phyloP scores from a whole-genome alignment of 2,797 vertebrate genomes.

The Lophura swinhoii region DNA sequence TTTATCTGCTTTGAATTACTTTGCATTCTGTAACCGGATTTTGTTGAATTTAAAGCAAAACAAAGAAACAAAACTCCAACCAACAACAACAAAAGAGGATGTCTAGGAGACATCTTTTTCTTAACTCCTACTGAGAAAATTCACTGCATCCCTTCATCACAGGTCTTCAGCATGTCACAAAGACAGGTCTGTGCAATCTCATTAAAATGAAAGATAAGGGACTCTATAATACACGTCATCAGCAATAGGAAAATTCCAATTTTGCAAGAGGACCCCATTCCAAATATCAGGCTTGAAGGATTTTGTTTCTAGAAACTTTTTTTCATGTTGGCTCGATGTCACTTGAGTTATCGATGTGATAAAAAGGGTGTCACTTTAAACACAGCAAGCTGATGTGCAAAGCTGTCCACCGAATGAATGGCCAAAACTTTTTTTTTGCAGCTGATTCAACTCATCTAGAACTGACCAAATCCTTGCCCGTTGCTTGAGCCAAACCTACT shows the following conservation, averaged over 20 bases:
- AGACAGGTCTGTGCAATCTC: conserved; percentile 47
- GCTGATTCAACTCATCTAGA: not conserved
- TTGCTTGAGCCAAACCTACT: not conserved
- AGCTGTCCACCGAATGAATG: not conserved
- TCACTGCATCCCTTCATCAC: conserved; percentile 57
- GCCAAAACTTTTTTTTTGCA: conserved; percentile 1
- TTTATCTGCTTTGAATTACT: conserved; percentile 1
- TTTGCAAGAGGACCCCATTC: conserved; percentile 52
- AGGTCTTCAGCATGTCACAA: conserved; percentile 31
- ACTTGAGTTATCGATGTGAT: not conserved
- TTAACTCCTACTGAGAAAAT: conserved; percentile 45
- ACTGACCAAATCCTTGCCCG: not conserved
- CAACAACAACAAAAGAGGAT: not conserved
- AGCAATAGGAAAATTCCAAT: conserved; percentile 49
- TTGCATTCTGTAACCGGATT: not conserved
- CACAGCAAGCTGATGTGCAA: conserved; percentile 37
- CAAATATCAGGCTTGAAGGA: conserved; percentile 67
- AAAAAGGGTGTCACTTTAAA: conserved; percentile 60
- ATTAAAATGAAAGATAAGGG: conserved; percentile 64
- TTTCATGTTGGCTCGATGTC: conserved; percentile 60
- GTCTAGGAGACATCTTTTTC: conserved; percentile 1
- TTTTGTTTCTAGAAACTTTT: conserved; percentile 68
- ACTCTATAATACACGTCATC: conserved; percentile 49
- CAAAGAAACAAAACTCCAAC: not conserved
- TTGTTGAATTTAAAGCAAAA: not conserved